These are phyloP conservation scores for Conopomorpha cramerella DNA, from an alignment of 1,140 invertebrate genomes.

Conservation along the genomic window DNA sequence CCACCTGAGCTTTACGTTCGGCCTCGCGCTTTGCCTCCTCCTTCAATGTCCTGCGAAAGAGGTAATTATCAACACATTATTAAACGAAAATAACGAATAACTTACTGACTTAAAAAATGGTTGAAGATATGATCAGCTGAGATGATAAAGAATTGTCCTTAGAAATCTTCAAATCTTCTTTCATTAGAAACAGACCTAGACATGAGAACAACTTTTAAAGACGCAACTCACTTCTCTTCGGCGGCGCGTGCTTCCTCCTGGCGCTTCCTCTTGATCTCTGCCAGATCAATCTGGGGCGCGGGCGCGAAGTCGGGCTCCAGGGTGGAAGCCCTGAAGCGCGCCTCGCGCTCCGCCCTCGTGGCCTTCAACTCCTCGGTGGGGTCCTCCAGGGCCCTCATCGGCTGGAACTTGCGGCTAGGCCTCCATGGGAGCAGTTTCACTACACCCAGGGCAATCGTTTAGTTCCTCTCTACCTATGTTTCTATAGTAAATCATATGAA, in stretches of 20 bases:
- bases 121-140: no score
- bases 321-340: conserved; percentile 50
- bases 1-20: conserved; percentile 50
- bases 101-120: no score
- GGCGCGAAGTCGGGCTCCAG: conserved; percentile 52
- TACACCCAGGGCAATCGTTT: conserved; percentile 42
- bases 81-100: no score
- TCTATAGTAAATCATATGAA: no score
- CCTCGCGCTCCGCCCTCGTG: conserved; percentile 57
- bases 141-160: no score
- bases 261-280: conserved; percentile 63
- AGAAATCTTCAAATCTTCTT: no score
- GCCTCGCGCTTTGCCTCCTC: conserved; percentile 55
- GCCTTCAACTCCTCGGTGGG: conserved; percentile 60
- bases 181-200: no score
- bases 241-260: conserved; percentile 64
- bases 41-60: conserved; percentile 57
- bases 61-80: no score
- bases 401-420: conserved; percentile 67
- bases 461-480: no score
- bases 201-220: no score
- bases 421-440: conserved; percentile 65
- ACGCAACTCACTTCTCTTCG: conserved; percentile 67
- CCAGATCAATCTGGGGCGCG: conserved; percentile 36
- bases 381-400: conserved; percentile 60